These are phyloP conservation scores for Syndactyla subalaris DNA, from an alignment of 2,797 vertebrate genomes.

Conservation along the genomic window DNA sequence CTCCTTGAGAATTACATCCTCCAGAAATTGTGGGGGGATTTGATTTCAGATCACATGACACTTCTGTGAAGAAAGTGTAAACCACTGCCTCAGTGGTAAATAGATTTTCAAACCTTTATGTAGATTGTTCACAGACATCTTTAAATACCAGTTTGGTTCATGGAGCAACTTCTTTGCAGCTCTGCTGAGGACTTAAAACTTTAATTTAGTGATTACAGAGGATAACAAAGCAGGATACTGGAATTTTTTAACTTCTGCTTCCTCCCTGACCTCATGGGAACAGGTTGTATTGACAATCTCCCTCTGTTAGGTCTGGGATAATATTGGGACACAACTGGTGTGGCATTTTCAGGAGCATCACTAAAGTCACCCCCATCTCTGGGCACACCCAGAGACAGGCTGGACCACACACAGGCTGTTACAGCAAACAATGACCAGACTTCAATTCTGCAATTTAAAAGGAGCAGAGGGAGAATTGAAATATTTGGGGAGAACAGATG, in stretches of 20 bases:
- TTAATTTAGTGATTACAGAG: neutral
- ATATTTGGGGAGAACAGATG: neutral
- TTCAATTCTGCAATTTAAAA: neutral
- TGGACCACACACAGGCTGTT: neutral
- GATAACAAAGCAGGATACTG: neutral
- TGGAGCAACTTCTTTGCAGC: neutral
- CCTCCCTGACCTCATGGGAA: neutral
- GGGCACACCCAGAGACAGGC: neutral
- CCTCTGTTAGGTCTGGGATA: neutral
- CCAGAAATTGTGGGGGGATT: neutral
- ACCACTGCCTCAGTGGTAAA: neutral
- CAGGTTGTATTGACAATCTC: neutral
- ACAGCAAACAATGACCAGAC: neutral
- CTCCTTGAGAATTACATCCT: neutral
- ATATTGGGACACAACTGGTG: accelerated
- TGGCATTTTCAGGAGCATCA: neutral
- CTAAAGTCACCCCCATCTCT: too few species aligned
- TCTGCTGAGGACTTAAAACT: neutral
- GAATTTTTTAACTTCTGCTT: neutral
- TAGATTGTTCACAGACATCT: neutral
- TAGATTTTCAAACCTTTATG: neutral
- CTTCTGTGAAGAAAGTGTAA: neutral
- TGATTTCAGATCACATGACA: neutral
- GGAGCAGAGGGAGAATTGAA: accelerated
- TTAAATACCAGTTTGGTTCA: neutral